Evolutionary conservation across 64 coral and sea anemone species (phyloP).

Genomic region (Platygyra sinensis): DNA sequence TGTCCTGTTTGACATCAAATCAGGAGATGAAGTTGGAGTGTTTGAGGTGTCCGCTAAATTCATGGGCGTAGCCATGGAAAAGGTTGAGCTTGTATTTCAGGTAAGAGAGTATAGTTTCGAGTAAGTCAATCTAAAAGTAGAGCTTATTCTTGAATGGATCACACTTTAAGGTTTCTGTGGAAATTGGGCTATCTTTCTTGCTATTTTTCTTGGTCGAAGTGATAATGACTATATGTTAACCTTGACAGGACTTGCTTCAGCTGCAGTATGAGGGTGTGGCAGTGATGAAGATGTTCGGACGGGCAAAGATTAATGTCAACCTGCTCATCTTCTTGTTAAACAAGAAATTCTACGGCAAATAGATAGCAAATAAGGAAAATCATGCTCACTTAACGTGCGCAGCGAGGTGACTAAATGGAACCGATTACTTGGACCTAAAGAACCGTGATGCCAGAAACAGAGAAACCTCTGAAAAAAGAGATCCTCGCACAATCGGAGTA

Average conservation of each 20-base stretch:
- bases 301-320: conserved; percentile 98
- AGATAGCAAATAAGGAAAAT: not conserved
- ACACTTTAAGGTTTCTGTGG: too few relatives aligned
- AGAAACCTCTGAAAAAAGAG: not conserved
- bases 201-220: too few relatives aligned
- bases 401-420: not conserved
- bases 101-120: conserved; percentile 24
- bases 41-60: conserved; percentile 99
- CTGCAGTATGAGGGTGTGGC: conserved; percentile 97
- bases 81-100: conserved; percentile 98
- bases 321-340: conserved; percentile 95
- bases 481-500: not conserved
- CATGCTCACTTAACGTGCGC: not conserved
- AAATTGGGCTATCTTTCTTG: too few relatives aligned
- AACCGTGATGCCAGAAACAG: not conserved
- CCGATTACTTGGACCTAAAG: not conserved
- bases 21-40: conserved; percentile 85
- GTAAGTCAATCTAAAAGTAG: too few relatives aligned
- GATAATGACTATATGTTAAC: not conserved
- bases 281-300: conserved; percentile 99
- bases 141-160: too few relatives aligned
- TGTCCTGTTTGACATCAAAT: conserved; percentile 95
- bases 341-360: conserved; percentile 99
- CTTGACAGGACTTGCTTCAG: conserved; percentile 89
- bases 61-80: conserved; percentile 98